phyloP scores from a whole-genome alignment of 2,113 vertebrate genomes.

The Mirounga angustirostris region DNA sequence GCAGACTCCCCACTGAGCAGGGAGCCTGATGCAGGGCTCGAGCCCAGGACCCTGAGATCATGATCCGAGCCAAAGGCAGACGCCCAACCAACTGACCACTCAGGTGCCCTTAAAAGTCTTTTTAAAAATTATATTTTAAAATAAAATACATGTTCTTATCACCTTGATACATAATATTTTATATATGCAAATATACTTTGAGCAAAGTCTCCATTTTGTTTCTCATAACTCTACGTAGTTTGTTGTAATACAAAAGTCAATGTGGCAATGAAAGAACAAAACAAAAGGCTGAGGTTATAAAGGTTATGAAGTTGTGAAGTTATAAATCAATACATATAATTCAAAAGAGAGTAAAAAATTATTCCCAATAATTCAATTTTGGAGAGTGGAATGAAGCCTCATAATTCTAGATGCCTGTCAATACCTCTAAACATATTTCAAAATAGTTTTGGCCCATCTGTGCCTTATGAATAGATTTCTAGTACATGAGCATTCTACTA shows the following conservation, averaged over 20 bases:
- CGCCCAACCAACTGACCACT: not conserved
- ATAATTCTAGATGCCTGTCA: not conserved
- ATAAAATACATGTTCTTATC: not conserved
- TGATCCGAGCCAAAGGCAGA: not conserved
- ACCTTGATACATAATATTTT: not conserved
- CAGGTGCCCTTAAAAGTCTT: not conserved
- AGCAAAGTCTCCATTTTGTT: not conserved
- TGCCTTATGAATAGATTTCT: not conserved
- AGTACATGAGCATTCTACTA: not conserved
- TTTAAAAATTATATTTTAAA: not conserved
- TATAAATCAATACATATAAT: not conserved
- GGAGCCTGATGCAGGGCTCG: not conserved
- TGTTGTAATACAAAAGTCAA: not conserved
- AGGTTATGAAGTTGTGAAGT: not conserved
- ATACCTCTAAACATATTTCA: not conserved
- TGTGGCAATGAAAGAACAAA: not conserved
- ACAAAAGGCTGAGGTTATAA: not conserved
- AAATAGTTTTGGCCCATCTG: not conserved
- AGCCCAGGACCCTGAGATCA: not conserved
- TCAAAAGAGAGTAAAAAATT: not conserved
- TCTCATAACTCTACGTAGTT: not conserved
- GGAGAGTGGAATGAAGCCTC: not conserved
- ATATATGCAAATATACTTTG: not conserved
- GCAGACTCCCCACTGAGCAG: not conserved
- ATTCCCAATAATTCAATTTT: not conserved